phyloP scores from a whole-genome alignment of 2,113 vertebrate genomes.

The Macroglossus sobrinus region DNA sequence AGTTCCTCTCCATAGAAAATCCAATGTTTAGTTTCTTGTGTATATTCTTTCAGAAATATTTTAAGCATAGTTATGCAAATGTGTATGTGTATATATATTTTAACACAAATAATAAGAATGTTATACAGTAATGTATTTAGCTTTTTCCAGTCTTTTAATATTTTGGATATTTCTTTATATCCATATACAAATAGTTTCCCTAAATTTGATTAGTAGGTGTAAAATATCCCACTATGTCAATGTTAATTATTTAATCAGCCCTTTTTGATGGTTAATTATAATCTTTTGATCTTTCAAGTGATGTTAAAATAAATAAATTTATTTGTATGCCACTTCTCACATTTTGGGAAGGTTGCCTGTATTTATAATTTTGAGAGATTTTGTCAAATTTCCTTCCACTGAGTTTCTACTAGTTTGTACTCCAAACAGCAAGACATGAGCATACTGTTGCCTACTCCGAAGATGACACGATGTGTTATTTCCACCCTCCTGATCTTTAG shows the following conservation, averaged over 20 bases:
- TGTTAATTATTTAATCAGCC: not conserved
- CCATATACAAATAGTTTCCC: not conserved
- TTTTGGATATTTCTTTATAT: not conserved
- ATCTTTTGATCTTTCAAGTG: not conserved
- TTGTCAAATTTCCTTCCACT: not conserved
- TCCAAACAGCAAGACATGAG: not conserved
- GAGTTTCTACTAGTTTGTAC: not conserved
- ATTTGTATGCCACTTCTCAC: not conserved
- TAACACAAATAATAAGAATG: not conserved
- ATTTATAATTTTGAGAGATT: conserved; percentile 2
- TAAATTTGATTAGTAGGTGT: not conserved
- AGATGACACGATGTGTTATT: not conserved
- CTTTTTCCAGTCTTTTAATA: not conserved
- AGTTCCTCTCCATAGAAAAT: not conserved
- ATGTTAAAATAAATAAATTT: not conserved
- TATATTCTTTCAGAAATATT: not conserved
- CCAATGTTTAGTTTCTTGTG: not conserved
- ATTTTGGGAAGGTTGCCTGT: not conserved
- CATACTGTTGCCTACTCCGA: not conserved
- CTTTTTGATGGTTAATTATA: not conserved
- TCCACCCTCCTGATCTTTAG: not conserved
- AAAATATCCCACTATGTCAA: not conserved
- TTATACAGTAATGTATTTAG: not conserved
- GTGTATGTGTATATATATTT: not conserved
- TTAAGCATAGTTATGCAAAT: conserved; percentile 1